Percentiles rank a stretch among this genome's conserved stretches.
These are phyloP conservation scores for Cylas formicarius DNA, from an alignment of 1,140 invertebrate species.

Conservation along the genomic window DNA sequence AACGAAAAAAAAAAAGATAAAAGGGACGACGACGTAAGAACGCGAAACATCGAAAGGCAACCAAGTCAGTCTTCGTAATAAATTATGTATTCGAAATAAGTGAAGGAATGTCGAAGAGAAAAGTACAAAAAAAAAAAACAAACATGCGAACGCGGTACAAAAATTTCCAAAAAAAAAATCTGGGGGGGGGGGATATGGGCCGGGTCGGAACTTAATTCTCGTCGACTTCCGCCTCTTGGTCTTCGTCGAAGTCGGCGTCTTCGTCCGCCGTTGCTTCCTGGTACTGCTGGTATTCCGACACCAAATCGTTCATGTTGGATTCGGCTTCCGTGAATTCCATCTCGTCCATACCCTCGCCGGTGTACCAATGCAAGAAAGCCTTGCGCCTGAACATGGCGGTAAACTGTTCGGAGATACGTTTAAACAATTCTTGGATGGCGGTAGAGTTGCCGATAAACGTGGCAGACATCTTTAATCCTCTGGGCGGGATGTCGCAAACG, in stretches of 20 bases:
- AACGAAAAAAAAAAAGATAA: no score
- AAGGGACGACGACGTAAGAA: no score
- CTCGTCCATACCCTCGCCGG: slow-evolving; percentile 83
- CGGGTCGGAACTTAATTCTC: slow-evolving; percentile 35
- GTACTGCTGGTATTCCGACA: slow-evolving; percentile 87
- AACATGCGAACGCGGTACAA: no score
- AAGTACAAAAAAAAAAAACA: no score
- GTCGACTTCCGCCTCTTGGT: slow-evolving; percentile 56
- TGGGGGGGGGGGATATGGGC: no score
- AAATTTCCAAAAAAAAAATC: no score
- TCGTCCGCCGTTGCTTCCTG: slow-evolving; percentile 77
- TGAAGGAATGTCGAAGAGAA: no score
- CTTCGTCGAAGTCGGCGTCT: slow-evolving; percentile 70
- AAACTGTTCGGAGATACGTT: slow-evolving; percentile 82
- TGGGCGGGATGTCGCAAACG: slow-evolving; percentile 86
- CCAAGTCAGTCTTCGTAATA: no score
- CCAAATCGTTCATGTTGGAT: slow-evolving; percentile 82
- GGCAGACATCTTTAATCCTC: slow-evolving; percentile 85
- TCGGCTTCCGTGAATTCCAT: slow-evolving; percentile 72
- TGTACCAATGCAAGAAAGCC: slow-evolving; percentile 93
- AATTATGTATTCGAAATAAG: no score
- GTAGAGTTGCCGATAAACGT: slow-evolving; percentile 90
- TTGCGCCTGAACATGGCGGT: slow-evolving; percentile 91
- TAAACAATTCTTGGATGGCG: slow-evolving; percentile 85
- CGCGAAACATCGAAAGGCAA: no score